phyloP scores from a whole-genome alignment of 2,113 vertebrate species.

The Otis tarda region DNA sequence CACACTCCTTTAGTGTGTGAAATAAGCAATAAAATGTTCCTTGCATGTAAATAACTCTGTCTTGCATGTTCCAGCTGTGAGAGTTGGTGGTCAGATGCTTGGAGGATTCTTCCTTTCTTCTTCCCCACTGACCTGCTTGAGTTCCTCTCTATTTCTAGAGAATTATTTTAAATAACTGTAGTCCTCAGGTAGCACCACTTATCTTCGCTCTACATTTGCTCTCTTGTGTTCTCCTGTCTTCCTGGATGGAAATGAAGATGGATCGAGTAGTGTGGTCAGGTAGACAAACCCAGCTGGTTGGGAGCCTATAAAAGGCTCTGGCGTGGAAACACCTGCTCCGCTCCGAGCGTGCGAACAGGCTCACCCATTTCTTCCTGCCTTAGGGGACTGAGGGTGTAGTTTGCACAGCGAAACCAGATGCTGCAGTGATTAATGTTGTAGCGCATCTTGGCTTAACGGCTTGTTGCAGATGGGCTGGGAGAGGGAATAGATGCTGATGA shows the following conservation, averaged over 20 bases:
- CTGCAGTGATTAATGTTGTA: background rate
- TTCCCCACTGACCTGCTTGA: background rate
- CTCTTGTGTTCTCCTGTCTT: background rate
- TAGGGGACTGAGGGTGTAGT: background rate
- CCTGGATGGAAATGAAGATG: background rate
- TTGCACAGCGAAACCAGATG: background rate
- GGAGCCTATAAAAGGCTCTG: background rate
- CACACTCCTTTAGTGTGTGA: background rate
- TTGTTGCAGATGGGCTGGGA: background rate
- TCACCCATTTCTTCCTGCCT: background rate
- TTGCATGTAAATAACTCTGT: background rate
- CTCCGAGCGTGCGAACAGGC: background rate
- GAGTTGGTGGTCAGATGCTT: background rate
- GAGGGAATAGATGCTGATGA: background rate
- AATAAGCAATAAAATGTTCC: background rate
- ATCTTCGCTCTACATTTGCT: background rate
- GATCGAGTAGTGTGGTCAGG: background rate
- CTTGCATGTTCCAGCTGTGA: background rate
- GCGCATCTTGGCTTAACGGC: background rate
- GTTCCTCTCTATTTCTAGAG: background rate
- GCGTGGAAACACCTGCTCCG: background rate
- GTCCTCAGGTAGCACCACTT: background rate
- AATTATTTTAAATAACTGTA: background rate
- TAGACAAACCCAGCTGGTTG: background rate
- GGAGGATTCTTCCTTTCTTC: background rate